phyloP scores from a whole-genome alignment of 2,797 vertebrate genomes.

The Liasis olivaceus region DNA sequence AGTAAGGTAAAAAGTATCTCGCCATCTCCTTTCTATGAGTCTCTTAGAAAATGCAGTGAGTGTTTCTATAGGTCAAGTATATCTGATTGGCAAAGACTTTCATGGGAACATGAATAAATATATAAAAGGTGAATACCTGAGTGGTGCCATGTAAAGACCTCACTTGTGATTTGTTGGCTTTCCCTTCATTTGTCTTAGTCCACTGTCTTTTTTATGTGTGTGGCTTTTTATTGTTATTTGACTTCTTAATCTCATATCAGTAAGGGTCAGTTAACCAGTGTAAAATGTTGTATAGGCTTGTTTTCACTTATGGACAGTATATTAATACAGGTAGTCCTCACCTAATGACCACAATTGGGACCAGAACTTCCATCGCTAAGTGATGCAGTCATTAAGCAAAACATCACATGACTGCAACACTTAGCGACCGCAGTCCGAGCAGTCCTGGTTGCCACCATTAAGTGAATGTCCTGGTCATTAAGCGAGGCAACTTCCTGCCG shows the following conservation, averaged over 20 bases:
- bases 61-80: background rate
- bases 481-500: too few species aligned
- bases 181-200: constrained; percentile 16
- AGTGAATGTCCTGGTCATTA: too few species aligned
- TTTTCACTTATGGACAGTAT: background rate
- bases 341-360: too few species aligned
- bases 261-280: background rate
- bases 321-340: background rate
- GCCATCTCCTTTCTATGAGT: background rate
- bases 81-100: background rate
- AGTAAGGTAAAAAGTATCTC: background rate
- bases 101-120: constrained; percentile 1
- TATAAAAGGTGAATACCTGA: constrained; percentile 31
- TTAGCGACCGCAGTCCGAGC: too few species aligned
- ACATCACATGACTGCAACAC: too few species aligned
- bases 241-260: background rate
- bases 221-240: constrained; percentile 18
- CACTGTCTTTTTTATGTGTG: constrained; percentile 33
- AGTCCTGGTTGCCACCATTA: too few species aligned
- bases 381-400: too few species aligned
- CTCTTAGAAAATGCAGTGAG: background rate
- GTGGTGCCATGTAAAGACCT: constrained; percentile 27
- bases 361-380: too few species aligned
- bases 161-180: constrained; percentile 27
- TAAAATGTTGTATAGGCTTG: background rate